Conservation (phyloP, 2,113 vertebrate species). For the Bujurquina vittata region DNA sequence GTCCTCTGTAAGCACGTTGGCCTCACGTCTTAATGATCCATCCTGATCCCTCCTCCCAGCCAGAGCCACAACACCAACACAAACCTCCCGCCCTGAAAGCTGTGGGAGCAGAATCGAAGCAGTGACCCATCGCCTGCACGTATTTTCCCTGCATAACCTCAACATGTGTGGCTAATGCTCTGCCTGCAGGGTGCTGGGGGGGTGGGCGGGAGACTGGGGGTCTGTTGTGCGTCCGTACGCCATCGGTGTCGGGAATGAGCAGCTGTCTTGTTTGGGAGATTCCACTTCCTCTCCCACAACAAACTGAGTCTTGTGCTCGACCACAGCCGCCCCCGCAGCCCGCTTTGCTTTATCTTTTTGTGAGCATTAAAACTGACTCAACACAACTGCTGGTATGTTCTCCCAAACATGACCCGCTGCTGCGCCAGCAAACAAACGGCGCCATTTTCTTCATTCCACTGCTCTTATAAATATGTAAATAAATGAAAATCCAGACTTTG, state of each 20-base stretch:
- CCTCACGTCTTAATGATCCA: neutral
- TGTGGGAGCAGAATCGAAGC: neutral
- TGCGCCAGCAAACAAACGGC: neutral
- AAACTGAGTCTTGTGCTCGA: constrained; percentile 54
- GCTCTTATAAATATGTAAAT: fast-evolving
- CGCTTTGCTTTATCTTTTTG: neutral
- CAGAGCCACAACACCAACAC: constrained; percentile 32
- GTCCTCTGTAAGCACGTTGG: fast-evolving
- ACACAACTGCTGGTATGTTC: constrained; percentile 32
- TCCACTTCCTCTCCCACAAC: constrained; percentile 58
- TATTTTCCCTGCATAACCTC: constrained; percentile 38
- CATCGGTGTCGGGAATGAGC: constrained; percentile 58
- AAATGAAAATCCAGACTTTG: neutral
- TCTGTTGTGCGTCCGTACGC: constrained; percentile 35
- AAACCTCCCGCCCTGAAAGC: neutral
- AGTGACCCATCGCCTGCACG: constrained; percentile 17
- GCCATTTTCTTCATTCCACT: neutral
- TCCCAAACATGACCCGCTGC: neutral
- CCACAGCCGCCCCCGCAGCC: constrained; percentile 20
- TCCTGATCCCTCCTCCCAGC: constrained; percentile 10
- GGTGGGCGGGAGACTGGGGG: neutral
- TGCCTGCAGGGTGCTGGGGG: constrained; percentile 5
- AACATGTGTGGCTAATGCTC: constrained; percentile 49
- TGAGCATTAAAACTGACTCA: neutral
- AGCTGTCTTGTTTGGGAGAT: constrained; percentile 58